phyloP scores from a whole-genome alignment of 2,797 vertebrate genomes.

The Petrocephalus sullivani region DNA sequence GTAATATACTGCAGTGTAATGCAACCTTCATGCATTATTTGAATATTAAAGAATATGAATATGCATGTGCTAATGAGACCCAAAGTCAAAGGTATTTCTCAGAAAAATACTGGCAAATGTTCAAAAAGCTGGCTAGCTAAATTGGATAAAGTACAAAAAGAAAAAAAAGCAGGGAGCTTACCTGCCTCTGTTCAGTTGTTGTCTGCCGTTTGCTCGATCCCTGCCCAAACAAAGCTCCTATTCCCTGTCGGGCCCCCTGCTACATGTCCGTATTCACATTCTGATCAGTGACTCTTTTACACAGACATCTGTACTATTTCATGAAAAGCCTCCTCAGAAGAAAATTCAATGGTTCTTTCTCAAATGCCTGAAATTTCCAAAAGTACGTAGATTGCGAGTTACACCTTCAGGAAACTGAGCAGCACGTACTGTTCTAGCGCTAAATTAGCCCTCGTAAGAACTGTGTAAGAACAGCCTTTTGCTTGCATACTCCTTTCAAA shows the following conservation, averaged over 20 bases:
- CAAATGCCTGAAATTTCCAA: not conserved
- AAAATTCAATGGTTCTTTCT: not conserved
- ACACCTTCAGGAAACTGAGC: not conserved
- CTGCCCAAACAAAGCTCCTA: not conserved
- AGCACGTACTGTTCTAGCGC: not conserved
- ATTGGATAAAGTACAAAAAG: not conserved
- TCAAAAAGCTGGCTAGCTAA: not conserved
- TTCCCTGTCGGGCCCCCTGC: not conserved
- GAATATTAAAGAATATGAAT: not conserved
- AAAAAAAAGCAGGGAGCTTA: not conserved
- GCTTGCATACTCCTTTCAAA: not conserved
- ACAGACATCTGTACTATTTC: not conserved
- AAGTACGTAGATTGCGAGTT: not conserved
- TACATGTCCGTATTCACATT: not conserved
- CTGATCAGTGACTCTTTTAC: not conserved
- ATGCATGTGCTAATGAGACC: not conserved
- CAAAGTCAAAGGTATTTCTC: not conserved
- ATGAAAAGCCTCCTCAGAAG: conserved; percentile 1
- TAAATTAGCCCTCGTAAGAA: not conserved
- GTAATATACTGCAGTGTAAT: not conserved
- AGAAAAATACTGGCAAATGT: not conserved
- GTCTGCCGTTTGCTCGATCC: not conserved
- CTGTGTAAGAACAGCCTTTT: not conserved
- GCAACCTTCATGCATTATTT: not conserved
- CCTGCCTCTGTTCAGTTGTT: not conserved